Base-by-base conservation (phyloP, 2,113 vertebrate genomes). In the Bostrychus sinensis region DNA sequence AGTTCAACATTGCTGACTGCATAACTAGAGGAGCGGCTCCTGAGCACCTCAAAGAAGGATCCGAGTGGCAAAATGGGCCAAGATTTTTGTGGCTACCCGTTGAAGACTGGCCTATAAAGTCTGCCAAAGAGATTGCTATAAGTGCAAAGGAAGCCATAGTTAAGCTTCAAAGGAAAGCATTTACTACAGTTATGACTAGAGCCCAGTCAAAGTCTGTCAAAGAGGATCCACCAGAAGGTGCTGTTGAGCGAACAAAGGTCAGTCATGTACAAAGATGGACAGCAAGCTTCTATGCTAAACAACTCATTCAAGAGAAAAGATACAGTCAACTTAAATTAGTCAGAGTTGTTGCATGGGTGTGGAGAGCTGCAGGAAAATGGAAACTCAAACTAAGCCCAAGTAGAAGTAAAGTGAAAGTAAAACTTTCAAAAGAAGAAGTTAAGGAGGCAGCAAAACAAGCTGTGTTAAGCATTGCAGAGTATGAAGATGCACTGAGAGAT, bases 51-150 rank as follows among this genome's bases (percentile, higher is more conserved):
- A 7, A 45, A 0, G 72, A 67, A 7, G 28, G 43, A 11, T 69
- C 59, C 14, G 5, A 3, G 7, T 71, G 73, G 70, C 63, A 78
- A 17, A 70, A 60, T 23, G 67, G 78, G 16, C 46, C 38, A 1
- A 3, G 11, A 0, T 56, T 62, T 2, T 58, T 62, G 6, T 48
- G n/a, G 2, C 11, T 0, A 4, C 34, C 60, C 7, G 11, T 39
- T 12, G 14, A 42, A 1, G 42, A 71, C 19, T 63, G 41, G 51
- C 41, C 43, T 1, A 55, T 4, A 7, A 66, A 62, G 13, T 75
- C 74, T 38, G 48, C 71, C 19, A 39, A 11, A 61, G 72, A 77
- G 8, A 9, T 67, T 25, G 41, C 38, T 3, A 11, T 45, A 2
- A 2, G 13, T 22, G 51, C 75, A 9, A 75, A n/a, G 32, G 68